Evolutionary conservation across 2,113 vertebrate species (phyloP).

Genomic region (Indicator indicator): DNA sequence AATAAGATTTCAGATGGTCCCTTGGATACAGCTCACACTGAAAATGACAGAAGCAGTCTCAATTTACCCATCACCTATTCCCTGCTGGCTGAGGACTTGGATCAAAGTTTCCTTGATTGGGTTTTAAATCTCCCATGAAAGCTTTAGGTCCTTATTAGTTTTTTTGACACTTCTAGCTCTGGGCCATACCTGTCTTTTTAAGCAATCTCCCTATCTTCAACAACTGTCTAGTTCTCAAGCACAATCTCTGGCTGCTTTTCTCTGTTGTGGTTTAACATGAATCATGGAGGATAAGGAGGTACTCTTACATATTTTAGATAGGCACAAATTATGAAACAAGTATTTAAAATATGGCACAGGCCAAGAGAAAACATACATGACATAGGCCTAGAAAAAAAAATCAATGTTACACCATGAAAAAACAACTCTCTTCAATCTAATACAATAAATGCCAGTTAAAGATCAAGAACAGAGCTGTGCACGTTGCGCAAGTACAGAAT

Average conservation of each 20-base stretch:
- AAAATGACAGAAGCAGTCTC: not conserved
- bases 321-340: not conserved
- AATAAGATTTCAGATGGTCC: not conserved
- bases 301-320: not conserved
- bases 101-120: not conserved
- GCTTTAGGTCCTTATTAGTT: not conserved
- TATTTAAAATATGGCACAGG: not conserved
- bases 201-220: not conserved
- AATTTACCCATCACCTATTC: not conserved
- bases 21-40: not conserved
- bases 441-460: not conserved
- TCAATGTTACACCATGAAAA: not conserved
- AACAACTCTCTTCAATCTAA: not conserved
- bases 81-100: not conserved
- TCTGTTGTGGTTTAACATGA: not conserved
- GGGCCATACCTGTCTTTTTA: not conserved
- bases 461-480: not conserved
- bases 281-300: not conserved
- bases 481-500: not conserved
- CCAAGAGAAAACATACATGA: not conserved
- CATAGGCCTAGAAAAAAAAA: rapidly evolving
- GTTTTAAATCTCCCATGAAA: not conserved
- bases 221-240: not conserved
- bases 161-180: not conserved
- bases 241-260: not conserved